Percentiles rank a stretch among this genome's conserved stretches.
These are phyloP conservation scores for Ceratina japonica DNA, from an alignment of 1,140 invertebrate genomes.

Conservation along the genomic window DNA sequence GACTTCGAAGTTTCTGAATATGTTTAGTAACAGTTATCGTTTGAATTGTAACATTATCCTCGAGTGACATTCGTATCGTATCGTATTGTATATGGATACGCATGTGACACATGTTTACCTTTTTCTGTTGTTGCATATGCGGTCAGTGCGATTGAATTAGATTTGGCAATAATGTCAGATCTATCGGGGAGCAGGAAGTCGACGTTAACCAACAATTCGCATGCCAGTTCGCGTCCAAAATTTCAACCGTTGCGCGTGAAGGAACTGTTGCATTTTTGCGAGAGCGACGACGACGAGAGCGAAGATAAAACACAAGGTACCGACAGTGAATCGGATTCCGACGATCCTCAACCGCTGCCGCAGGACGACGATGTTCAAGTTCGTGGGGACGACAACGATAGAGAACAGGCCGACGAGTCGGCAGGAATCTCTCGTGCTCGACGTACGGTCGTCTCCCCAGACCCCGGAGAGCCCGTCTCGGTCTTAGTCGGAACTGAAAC, in stretches of 20 bases:
- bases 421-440: neutral
- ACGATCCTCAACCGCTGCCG: conserved; percentile 47
- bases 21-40: neutral
- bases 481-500: neutral
- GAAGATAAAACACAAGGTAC: conserved; percentile 58
- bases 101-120: neutral
- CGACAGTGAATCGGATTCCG: conserved; percentile 57
- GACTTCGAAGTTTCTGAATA: too few relatives aligned
- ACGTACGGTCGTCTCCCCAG: neutral
- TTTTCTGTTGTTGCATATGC: neutral
- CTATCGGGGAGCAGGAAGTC: conserved; percentile 48
- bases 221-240: conserved; percentile 54
- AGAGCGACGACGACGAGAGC: conserved; percentile 66
- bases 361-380: conserved; percentile 18
- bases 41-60: neutral
- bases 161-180: conserved; percentile 56
- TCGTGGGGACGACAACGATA: neutral
- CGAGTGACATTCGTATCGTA: neutral
- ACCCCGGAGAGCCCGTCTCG: neutral
- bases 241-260: conserved; percentile 68
- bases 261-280: conserved; percentile 56
- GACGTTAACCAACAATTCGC: conserved; percentile 43
- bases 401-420: neutral
- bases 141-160: neutral
- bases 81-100: neutral